These are phyloP conservation scores for Ricordea florida DNA, from an alignment of 92 coral and sea anemone genomes.

Conservation along the genomic window DNA sequence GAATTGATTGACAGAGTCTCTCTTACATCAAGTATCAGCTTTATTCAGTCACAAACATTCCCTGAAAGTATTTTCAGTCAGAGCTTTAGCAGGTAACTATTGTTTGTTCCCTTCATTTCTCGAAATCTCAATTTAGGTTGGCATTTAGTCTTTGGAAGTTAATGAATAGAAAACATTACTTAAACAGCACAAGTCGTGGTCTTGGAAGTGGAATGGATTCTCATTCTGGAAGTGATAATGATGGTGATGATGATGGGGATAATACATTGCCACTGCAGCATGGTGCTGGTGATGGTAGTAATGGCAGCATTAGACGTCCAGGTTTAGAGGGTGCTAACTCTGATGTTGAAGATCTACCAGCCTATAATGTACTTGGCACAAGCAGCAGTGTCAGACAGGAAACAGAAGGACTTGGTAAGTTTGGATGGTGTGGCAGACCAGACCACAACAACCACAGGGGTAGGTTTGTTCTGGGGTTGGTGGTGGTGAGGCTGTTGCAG, in stretches of 20 bases:
- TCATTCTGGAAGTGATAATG: conserved; percentile 63
- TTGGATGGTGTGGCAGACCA: no score
- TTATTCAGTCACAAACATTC: conserved; percentile 85
- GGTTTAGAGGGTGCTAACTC: conserved; percentile 94
- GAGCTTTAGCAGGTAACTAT: conserved; percentile 84
- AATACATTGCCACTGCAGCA: conserved; percentile 11
- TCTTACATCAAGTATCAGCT: conserved; percentile 81
- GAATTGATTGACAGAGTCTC: conserved; percentile 89
- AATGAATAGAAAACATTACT: neutral
- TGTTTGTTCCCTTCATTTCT: no score
- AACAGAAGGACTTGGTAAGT: conserved; percentile 34
- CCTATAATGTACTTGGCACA: conserved; percentile 15
- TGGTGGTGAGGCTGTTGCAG: no score
- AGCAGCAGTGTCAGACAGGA: conserved; percentile 9
- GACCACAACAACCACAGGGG: no score
- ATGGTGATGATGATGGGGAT: conserved; percentile 32
- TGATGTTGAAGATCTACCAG: conserved; percentile 67
- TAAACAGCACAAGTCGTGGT: conserved; percentile 64
- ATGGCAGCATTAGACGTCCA: conserved; percentile 67
- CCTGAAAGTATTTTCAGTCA: conserved; percentile 88
- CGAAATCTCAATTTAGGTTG: no score
- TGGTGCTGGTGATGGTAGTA: conserved; percentile 70
- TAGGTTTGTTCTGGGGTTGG: no score
- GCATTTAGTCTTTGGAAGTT: neutral
- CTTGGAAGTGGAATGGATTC: conserved; percentile 94